Percentiles rank a stretch among this genome's conserved stretches.
phyloP scores from a whole-genome alignment of 1,140 invertebrate species.

The Pinna nobilis region DNA sequence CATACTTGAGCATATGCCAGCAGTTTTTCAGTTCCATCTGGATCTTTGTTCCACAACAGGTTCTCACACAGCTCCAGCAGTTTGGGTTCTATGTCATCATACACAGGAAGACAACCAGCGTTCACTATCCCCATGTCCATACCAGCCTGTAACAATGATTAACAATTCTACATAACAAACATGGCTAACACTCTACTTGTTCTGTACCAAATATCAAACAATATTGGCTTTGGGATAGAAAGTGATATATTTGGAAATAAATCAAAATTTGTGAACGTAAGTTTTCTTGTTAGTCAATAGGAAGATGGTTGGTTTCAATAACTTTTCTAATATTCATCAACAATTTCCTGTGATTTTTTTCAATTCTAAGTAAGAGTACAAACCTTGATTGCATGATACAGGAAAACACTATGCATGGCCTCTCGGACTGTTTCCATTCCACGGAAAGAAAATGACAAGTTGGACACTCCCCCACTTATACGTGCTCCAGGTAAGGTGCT shows the following conservation, averaged over 20 bases:
- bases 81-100: conserved; percentile 77
- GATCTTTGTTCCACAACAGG: conserved; percentile 77
- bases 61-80: conserved; percentile 77
- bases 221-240: too few species aligned
- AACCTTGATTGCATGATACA: conserved; percentile 80
- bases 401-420: conserved; percentile 81
- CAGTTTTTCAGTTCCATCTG: conserved; percentile 78
- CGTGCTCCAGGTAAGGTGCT: conserved; percentile 76
- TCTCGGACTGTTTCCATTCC: conserved; percentile 80
- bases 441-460: conserved; percentile 82
- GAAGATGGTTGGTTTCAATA: too few species aligned
- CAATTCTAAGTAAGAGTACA: not conserved
- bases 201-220: too few species aligned
- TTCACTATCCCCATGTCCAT: conserved; percentile 82
- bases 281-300: too few species aligned
- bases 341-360: not conserved
- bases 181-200: too few species aligned
- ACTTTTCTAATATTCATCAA: not conserved
- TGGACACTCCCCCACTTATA: conserved; percentile 81
- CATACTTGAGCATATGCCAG: conserved; percentile 76
- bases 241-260: too few species aligned
- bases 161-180: too few species aligned
- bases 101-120: conserved; percentile 78
- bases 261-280: too few species aligned
- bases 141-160: conserved; percentile 74